phyloP scores from a whole-genome alignment of 64 coral and sea anemone genomes.

The Actinia tenebrosa region DNA sequence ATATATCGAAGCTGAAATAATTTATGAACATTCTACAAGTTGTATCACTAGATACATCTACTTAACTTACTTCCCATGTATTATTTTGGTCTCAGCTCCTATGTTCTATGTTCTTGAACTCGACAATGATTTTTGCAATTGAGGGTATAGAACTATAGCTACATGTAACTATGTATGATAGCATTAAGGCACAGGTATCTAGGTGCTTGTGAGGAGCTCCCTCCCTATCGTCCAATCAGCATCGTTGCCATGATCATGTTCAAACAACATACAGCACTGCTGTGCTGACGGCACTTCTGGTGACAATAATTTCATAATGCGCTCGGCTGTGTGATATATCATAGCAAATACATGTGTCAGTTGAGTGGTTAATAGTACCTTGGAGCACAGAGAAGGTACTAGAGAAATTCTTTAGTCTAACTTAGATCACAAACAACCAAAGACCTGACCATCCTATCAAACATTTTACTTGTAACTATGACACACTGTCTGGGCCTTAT shows the following conservation, averaged over 20 bases:
- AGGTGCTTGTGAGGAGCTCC: conserved; percentile 53
- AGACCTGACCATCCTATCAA: conserved; percentile 26
- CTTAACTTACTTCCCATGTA: too few relatives aligned
- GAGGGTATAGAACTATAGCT: not conserved
- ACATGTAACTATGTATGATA: conserved; percentile 23
- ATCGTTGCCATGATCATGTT: conserved; percentile 45
- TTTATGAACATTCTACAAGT: too few relatives aligned
- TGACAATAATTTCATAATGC: conserved; percentile 71
- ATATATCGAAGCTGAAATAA: too few relatives aligned
- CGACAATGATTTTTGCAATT: too few relatives aligned
- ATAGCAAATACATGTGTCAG: conserved; percentile 46
- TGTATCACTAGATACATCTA: too few relatives aligned
- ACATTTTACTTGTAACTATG: conserved; percentile 22
- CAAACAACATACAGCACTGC: conserved; percentile 70
- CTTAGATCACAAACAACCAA: conserved; percentile 21
- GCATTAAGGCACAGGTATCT: conserved; percentile 14
- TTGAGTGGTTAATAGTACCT: conserved; percentile 7
- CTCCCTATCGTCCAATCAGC: conserved; percentile 58
- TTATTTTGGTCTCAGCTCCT: too few relatives aligned
- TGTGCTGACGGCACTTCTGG: conserved; percentile 40
- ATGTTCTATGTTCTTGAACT: too few relatives aligned
- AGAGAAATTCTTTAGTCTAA: not conserved
- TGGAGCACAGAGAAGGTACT: not conserved
- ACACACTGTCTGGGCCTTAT: not conserved
- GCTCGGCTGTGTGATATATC: conserved; percentile 57